Evolutionary conservation across 2,888 invertebrate genomes (phyloP).

Genomic region (Trisateles emortualis): DNA sequence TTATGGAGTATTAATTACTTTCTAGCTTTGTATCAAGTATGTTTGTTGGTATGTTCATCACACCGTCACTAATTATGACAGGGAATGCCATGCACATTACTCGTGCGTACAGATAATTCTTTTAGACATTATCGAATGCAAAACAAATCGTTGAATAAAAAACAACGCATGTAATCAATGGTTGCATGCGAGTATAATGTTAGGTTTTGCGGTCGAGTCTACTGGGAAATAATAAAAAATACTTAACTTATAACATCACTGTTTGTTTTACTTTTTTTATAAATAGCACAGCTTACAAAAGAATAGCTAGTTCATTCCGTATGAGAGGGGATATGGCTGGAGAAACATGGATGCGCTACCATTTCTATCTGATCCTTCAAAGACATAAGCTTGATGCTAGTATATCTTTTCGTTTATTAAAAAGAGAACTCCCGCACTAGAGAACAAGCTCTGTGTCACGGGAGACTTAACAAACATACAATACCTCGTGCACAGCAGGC

Average conservation of each 20-base stretch:
- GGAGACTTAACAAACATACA: too few species aligned
- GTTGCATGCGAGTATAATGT: conserved; percentile 38
- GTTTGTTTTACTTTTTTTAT: neutral
- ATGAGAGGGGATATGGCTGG: too few species aligned
- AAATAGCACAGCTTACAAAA: too few species aligned
- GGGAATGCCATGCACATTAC: neutral
- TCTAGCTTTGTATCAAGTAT: neutral
- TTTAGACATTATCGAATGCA: conserved; percentile 39
- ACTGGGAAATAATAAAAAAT: conserved; percentile 1
- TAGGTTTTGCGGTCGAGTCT: conserved; percentile 14
- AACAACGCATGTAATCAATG: conserved; percentile 30
- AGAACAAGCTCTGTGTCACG: too few species aligned
- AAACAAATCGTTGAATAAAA: conserved; percentile 46
- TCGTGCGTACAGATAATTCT: conserved; percentile 22
- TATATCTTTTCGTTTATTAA: too few species aligned
- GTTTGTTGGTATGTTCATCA: conserved; percentile 18
- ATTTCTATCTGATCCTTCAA: too few species aligned
- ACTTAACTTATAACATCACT: neutral
- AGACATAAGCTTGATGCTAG: too few species aligned
- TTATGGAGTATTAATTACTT: neutral
- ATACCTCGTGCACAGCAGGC: too few species aligned
- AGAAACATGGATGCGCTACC: too few species aligned
- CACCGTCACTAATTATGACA: conserved; percentile 28
- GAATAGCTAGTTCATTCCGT: too few species aligned
- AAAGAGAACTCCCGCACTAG: too few species aligned